Evolutionary conservation across 2,888 invertebrate genomes (phyloP).

Genomic region (Apotomis turbidana): DNA sequence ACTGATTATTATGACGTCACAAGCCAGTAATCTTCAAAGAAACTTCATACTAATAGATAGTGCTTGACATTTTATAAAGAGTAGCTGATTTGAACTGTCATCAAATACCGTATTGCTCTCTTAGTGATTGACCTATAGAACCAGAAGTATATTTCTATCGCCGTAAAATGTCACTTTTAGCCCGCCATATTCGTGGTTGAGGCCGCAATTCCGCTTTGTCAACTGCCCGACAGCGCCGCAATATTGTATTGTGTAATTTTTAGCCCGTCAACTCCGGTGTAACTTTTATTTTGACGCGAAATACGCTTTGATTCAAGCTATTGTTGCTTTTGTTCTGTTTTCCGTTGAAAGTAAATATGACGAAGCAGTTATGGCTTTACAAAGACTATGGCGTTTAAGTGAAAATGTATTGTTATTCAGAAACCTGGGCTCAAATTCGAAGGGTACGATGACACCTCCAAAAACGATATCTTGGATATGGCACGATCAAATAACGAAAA

Average conservation of each 20-base stretch:
- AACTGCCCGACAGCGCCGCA: constrained; percentile 39
- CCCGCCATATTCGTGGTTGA: constrained; percentile 4
- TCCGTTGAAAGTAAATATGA: constrained; percentile 24
- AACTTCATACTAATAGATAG: too few species aligned
- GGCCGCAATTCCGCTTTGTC: constrained; percentile 41
- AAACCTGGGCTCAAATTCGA: not conserved
- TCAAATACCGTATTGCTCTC: too few species aligned
- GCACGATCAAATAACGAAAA: too few species aligned
- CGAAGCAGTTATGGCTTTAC: constrained; percentile 17
- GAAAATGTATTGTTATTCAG: not conserved
- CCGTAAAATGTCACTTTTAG: constrained; percentile 29
- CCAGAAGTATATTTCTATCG: too few species aligned
- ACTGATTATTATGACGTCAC: too few species aligned
- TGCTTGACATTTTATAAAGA: too few species aligned
- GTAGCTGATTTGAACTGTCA: too few species aligned
- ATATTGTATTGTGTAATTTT: constrained; percentile 46
- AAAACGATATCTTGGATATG: too few species aligned
- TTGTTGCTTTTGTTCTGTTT: constrained; percentile 36
- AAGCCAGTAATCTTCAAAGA: too few species aligned
- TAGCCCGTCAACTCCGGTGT: constrained; percentile 36
- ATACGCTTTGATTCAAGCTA: constrained; percentile 32
- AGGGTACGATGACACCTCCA: too few species aligned
- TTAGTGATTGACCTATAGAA: too few species aligned
- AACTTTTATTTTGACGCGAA: constrained; percentile 41
- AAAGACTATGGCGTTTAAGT: constrained; percentile 17